These are phyloP conservation scores for Copsychus sechellarum DNA, from an alignment of 2,113 vertebrate species.

Conservation along the genomic window DNA sequence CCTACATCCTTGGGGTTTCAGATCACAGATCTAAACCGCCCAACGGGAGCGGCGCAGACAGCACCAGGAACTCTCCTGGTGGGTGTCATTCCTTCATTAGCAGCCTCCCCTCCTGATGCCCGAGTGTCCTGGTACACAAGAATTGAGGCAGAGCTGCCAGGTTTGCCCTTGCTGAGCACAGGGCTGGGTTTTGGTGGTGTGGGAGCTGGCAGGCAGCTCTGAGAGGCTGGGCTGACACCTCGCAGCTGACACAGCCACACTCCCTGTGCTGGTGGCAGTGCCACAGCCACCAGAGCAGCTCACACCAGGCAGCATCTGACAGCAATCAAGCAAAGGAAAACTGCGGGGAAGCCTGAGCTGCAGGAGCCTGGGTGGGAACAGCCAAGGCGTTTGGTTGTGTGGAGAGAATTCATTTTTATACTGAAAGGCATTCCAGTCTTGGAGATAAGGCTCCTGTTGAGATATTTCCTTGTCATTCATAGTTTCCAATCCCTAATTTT, in stretches of 20 bases:
- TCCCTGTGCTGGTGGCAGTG: constrained; percentile 72
- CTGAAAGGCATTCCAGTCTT: neutral
- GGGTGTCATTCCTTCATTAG: neutral
- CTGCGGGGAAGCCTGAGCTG: neutral
- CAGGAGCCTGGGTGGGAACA: constrained; percentile 18
- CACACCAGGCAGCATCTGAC: constrained; percentile 78
- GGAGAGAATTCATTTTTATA: neutral
- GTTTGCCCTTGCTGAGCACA: neutral
- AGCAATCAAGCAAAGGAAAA: constrained; percentile 65
- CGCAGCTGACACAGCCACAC: constrained; percentile 62
- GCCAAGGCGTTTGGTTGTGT: neutral
- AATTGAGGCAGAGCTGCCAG: neutral
- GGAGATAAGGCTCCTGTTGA: constrained; percentile 25
- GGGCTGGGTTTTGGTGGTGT: constrained; percentile 14
- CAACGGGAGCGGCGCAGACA: accelerated
- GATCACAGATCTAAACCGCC: neutral
- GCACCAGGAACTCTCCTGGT: neutral
- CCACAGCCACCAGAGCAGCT: constrained; percentile 75
- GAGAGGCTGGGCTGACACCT: constrained; percentile 79
- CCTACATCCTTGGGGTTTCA: neutral
- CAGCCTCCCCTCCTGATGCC: neutral
- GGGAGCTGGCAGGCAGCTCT: constrained; percentile 76
- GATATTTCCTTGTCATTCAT: neutral
- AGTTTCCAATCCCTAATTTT: neutral
- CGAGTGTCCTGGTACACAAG: neutral